phyloP scores from a whole-genome alignment of 2,888 invertebrate species.

The Phragmatobia fuliginosa region DNA sequence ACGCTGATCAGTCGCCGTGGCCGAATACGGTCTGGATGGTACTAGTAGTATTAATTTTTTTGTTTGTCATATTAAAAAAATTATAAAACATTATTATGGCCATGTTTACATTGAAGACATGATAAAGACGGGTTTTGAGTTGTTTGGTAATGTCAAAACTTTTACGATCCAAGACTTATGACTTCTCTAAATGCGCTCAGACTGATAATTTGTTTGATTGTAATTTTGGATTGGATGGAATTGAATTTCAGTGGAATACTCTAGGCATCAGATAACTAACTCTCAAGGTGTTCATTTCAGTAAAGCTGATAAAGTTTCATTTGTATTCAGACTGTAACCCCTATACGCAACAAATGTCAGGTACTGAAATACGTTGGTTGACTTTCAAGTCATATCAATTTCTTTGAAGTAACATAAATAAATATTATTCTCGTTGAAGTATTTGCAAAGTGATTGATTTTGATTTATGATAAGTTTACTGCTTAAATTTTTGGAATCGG shows the following conservation, averaged over 20 bases:
- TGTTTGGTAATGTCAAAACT: neutral
- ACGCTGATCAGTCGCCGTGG: no score
- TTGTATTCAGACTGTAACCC: neutral
- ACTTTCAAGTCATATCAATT: neutral
- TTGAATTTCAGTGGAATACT: no score
- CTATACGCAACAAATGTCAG: neutral
- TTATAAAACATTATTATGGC: neutral
- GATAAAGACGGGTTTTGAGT: neutral
- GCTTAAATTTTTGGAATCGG: no score
- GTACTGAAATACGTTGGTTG: neutral
- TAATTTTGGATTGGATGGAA: no score
- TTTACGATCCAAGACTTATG: no score
- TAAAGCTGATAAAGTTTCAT: neutral
- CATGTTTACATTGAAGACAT: no score
- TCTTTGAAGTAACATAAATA: neutral
- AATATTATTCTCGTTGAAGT: neutral
- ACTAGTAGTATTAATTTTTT: no score
- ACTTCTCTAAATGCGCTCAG: no score
- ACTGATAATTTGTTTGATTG: no score
- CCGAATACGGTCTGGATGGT: no score
- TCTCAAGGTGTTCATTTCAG: no score
- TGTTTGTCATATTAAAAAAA: no score
- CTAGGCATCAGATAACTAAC: neutral
- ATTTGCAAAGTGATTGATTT: neutral
- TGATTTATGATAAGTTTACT: neutral